These are phyloP conservation scores for Lota lota DNA, from an alignment of 2,113 vertebrate genomes.

Conservation along the genomic window DNA sequence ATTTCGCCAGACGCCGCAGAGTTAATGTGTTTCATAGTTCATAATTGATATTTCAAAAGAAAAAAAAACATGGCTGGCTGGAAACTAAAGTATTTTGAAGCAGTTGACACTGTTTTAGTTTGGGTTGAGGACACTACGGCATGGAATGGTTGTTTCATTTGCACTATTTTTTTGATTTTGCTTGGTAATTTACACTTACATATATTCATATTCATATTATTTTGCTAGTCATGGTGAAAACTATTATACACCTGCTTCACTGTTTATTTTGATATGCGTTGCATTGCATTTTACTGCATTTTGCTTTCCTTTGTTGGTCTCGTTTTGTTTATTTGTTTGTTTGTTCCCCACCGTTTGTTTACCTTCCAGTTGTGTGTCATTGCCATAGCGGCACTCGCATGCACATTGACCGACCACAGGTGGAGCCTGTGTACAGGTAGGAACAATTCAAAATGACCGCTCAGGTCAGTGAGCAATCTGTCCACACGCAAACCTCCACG, in stretches of 20 bases:
- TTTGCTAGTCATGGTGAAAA: conserved; percentile 59
- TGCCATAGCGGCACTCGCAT: conserved; percentile 76
- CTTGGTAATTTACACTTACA: conserved; percentile 51
- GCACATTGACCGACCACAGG: conserved; percentile 72
- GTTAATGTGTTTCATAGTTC: conserved; percentile 36
- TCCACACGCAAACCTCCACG: no score
- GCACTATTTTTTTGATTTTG: conserved; percentile 45
- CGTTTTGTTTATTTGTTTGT: conserved; percentile 40
- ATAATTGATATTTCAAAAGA: conserved; percentile 38
- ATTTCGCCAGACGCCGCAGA: conserved; percentile 33
- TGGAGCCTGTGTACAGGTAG: conserved; percentile 74
- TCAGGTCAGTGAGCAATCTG: neutral
- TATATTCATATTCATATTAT: conserved; percentile 55
- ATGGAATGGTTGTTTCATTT: conserved; percentile 31
- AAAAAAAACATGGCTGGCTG: neutral
- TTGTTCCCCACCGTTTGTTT: conserved; percentile 68
- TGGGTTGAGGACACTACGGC: conserved; percentile 17
- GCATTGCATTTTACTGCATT: conserved; percentile 44
- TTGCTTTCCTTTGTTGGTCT: conserved; percentile 40
- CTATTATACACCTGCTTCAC: conserved; percentile 59
- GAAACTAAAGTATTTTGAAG: conserved; percentile 12
- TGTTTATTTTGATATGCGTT: conserved; percentile 67
- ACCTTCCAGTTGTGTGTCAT: conserved; percentile 78
- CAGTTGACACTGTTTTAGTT: conserved; percentile 24
- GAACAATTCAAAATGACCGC: conserved; percentile 44